Conservation (phyloP, 2,888 invertebrate species). For the Noctua janthina region DNA sequence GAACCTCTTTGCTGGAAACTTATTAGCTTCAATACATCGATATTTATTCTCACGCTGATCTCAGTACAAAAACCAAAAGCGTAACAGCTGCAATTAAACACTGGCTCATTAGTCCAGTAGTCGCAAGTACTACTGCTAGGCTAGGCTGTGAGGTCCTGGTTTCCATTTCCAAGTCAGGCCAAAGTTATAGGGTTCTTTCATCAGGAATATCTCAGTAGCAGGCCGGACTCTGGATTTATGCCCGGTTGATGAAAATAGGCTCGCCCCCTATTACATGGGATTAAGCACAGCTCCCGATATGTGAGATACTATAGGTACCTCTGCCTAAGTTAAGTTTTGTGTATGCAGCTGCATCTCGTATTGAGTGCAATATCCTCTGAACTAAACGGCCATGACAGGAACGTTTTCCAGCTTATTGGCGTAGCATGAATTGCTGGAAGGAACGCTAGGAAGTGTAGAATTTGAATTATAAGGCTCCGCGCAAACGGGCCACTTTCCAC, state of each 20-base stretch:
- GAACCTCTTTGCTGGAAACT: constrained; percentile 24
- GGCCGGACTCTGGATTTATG: background rate
- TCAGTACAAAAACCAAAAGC: constrained; percentile 1
- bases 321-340: background rate
- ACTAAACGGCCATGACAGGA: constrained; percentile 21
- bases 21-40: constrained; percentile 22
- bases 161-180: background rate
- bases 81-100: background rate
- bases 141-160: background rate
- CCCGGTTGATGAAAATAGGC: background rate
- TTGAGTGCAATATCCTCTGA: background rate
- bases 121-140: background rate
- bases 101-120: background rate
- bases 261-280: background rate
- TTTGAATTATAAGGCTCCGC: background rate
- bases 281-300: background rate
- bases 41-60: constrained; percentile 25
- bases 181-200: background rate
- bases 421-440: constrained; percentile 46
- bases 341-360: background rate
- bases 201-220: background rate
- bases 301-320: background rate
- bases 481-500: no score
- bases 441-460: constrained; percentile 11
- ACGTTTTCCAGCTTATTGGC: constrained; percentile 43